A percentile compares a stretch with the other conserved stretches of the same genome.
Evolutionary conservation across 1,140 invertebrate species (phyloP).

Genomic region (Homarus americanus): DNA sequence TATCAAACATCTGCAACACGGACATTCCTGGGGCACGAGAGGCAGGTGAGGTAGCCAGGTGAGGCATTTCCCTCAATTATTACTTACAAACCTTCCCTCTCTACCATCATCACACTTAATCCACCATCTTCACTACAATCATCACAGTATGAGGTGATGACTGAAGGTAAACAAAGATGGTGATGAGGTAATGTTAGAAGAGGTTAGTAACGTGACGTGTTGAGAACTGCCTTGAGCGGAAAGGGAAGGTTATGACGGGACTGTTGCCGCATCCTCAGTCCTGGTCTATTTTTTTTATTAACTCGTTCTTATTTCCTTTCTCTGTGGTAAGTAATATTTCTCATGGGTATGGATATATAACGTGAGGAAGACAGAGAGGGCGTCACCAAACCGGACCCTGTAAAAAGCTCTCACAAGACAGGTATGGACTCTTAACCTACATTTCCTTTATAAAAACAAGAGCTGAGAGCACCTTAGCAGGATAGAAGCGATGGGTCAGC

Average conservation of each 20-base stretch:
- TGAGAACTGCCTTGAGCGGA: neutral
- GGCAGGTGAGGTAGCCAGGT: constrained; percentile 3
- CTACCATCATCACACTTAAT: neutral
- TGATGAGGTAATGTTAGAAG: no score
- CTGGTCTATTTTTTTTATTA: constrained; percentile 3
- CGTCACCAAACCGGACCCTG: no score
- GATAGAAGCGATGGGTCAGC: neutral
- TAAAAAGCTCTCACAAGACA: neutral
- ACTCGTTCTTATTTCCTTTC: neutral
- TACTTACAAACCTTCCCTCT: neutral
- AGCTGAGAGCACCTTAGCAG: neutral
- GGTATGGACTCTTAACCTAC: neutral
- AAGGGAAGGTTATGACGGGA: constrained; percentile 46
- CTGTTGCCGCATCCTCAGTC: constrained; percentile 5
- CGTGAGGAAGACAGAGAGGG: no score
- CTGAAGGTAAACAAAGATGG: neutral
- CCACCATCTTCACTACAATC: neutral
- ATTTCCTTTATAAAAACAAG: constrained; percentile 5
- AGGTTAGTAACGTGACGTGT: neutral
- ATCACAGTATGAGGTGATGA: neutral
- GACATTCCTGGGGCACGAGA: constrained; percentile 42
- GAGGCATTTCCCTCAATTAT: neutral
- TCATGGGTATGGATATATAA: no score
- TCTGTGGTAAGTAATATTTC: no score
- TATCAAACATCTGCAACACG: constrained; percentile 38